These are phyloP conservation scores for Hydractinia echinata DNA, from an alignment of 30 jellyfish, hydroid and myxozoan species.

Conservation along the genomic window DNA sequence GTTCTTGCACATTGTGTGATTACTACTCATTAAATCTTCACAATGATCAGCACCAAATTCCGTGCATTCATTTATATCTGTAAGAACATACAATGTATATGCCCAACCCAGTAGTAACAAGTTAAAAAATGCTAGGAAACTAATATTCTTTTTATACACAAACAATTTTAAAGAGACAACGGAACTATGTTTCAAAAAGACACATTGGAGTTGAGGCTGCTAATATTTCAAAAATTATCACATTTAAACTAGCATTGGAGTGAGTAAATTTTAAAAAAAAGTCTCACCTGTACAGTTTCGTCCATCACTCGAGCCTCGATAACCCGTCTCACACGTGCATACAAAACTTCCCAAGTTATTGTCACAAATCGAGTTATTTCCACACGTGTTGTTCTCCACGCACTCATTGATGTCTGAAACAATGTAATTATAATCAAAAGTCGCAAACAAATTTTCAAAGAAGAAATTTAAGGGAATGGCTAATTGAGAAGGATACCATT, in stretches of 20 bases:
- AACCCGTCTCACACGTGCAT: constrained; percentile 30
- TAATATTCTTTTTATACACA: too few relatives aligned
- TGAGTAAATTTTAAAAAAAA: too few relatives aligned
- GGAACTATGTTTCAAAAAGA: too few relatives aligned
- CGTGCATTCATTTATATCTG: constrained; percentile 76
- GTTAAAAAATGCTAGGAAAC: too few relatives aligned
- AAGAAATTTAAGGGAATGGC: too few relatives aligned
- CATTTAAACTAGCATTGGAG: too few relatives aligned
- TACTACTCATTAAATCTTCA: not conserved
- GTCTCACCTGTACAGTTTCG: constrained; percentile 58
- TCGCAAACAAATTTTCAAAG: too few relatives aligned
- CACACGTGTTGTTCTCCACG: constrained; percentile 54
- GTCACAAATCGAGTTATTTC: constrained; percentile 28
- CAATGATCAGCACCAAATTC: constrained; percentile 50
- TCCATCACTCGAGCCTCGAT: constrained; percentile 11
- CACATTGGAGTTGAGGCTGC: too few relatives aligned
- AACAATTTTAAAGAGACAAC: too few relatives aligned
- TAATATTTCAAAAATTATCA: too few relatives aligned
- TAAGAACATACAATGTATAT: not conserved
- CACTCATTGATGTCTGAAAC: constrained; percentile 84
- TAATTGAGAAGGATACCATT: too few relatives aligned
- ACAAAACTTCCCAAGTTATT: constrained; percentile 25
- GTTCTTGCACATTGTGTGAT: constrained; percentile 61
- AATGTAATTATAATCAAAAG: not conserved
- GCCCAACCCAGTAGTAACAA: too few relatives aligned